A percentile compares a stretch with the other conserved stretches of the same genome.
phyloP scores from a whole-genome alignment of 2,797 vertebrate genomes.

The Coregonus sp. region DNA sequence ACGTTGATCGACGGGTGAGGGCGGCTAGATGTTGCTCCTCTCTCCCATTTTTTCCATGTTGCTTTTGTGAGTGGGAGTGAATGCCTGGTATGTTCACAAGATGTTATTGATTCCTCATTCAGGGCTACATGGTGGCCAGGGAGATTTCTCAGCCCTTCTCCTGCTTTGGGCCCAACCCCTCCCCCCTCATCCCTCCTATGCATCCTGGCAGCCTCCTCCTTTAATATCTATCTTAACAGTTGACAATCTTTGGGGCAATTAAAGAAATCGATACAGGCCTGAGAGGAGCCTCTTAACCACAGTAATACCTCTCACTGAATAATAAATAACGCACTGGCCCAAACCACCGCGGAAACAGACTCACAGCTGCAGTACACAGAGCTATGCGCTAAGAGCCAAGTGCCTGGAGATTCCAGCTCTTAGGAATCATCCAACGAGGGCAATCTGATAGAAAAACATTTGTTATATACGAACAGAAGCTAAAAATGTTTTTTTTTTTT shows the following conservation, averaged over 20 bases:
- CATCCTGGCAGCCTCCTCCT: constrained; percentile 60
- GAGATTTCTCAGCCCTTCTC: constrained; percentile 56
- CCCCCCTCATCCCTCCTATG: constrained; percentile 14
- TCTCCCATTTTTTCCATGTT: neutral
- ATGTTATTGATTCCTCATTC: constrained; percentile 67
- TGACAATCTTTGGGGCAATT: constrained; percentile 83
- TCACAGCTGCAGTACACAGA: neutral
- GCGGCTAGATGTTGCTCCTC: constrained; percentile 25
- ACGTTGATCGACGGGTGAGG: constrained; percentile 55
- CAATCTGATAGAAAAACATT: too few species aligned
- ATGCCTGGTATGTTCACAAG: constrained; percentile 64
- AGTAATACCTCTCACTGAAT: constrained; percentile 83
- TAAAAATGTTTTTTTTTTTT: too few species aligned
- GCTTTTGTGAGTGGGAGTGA: constrained; percentile 49
- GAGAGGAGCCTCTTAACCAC: constrained; percentile 77
- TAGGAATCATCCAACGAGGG: neutral
- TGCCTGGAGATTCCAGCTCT: constrained; percentile 11
- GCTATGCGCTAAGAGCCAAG: neutral
- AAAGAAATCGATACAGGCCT: constrained; percentile 78
- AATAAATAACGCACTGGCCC: constrained; percentile 72
- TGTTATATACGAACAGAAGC: too few species aligned
- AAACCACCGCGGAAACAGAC: constrained; percentile 44
- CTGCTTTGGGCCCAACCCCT: constrained; percentile 13
- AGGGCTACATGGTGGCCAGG: constrained; percentile 58
- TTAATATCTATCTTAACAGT: constrained; percentile 83